Base-by-base conservation (phyloP, 2,113 vertebrate genomes). In the Chrysochloris asiatica region DNA sequence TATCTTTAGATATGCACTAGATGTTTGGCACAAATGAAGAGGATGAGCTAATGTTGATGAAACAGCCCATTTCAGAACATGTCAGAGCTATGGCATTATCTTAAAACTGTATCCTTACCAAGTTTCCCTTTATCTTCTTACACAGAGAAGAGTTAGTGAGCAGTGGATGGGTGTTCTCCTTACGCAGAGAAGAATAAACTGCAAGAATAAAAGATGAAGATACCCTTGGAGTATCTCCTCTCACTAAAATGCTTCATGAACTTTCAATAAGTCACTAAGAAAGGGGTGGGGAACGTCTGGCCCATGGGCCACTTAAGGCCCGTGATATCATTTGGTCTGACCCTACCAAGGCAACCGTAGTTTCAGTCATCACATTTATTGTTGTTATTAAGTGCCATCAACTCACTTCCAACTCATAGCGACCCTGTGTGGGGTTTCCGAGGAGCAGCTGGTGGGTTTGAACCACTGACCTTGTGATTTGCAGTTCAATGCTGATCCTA, bases 231-330 rank as follows among this genome's bases (percentile, higher is more conserved):
- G 33, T 26, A 30, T 75, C 56, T n/a, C n/a, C n/a, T n/a, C n/a
- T 73, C 84, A 59, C 36, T 69, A 65, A 83, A 93, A 91, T 83
- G 75, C 50, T 73, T 92, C 47, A 56, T 36, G 59, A 88, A 88
- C 52, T 92, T 94, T 86, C 72, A 78, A 13, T 1, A 45, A 83
- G 71, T 90, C 36, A n/a, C n/a, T n/a, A n/a, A n/a, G n/a, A n/a
- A n/a, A n/a, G n/a, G n/a, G n/a, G n/a, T n/a, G n/a, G n/a, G n/a
- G n/a, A n/a, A n/a, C n/a, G n/a, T n/a, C n/a, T n/a, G n/a, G n/a
- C n/a, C n/a, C n/a, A n/a, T n/a, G n/a, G n/a, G n/a, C n/a, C n/a
- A n/a, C n/a, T n/a, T n/a, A n/a, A n/a, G n/a, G n/a, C n/a, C n/a
- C n/a, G n/a, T n/a, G n/a, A n/a, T n/a, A n/a, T n/a, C n/a, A n/a